Evolutionary conservation across 2,113 vertebrate species (phyloP).

Genomic region (Archocentrus centrarchus): DNA sequence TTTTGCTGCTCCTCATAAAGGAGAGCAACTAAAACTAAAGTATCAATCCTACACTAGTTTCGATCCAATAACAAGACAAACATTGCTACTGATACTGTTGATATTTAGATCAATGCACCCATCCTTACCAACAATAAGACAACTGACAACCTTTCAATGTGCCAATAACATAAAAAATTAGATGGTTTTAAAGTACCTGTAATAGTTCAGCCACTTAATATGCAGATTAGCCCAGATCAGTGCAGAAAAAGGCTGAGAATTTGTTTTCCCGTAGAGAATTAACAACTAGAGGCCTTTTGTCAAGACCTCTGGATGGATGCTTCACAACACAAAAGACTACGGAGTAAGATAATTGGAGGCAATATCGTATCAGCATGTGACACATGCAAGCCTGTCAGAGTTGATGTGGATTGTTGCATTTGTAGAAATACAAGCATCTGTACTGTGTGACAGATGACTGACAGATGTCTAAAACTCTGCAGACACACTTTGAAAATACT

Average conservation of each 20-base stretch:
- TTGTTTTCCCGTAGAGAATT: neutral
- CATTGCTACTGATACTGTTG: neutral
- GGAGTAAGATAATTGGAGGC: neutral
- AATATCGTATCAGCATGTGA: neutral
- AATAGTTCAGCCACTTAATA: neutral
- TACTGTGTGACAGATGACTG: constrained; percentile 31
- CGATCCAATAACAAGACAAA: accelerated
- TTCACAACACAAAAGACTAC: neutral
- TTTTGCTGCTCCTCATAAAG: neutral
- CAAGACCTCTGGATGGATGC: neutral
- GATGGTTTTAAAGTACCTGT: neutral
- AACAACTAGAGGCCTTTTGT: neutral
- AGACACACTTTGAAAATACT: neutral
- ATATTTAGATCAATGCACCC: neutral
- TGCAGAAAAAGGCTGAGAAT: neutral
- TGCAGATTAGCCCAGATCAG: neutral
- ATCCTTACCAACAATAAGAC: neutral
- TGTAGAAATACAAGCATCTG: neutral
- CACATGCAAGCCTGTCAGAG: constrained; percentile 12
- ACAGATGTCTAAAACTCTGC: neutral
- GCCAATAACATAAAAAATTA: neutral
- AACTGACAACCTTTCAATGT: neutral
- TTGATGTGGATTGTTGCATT: neutral
- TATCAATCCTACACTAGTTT: neutral
- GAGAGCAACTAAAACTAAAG: neutral